These are phyloP conservation scores for Ectobius pallidus DNA, from an alignment of 2,888 invertebrate species.

Conservation along the genomic window DNA sequence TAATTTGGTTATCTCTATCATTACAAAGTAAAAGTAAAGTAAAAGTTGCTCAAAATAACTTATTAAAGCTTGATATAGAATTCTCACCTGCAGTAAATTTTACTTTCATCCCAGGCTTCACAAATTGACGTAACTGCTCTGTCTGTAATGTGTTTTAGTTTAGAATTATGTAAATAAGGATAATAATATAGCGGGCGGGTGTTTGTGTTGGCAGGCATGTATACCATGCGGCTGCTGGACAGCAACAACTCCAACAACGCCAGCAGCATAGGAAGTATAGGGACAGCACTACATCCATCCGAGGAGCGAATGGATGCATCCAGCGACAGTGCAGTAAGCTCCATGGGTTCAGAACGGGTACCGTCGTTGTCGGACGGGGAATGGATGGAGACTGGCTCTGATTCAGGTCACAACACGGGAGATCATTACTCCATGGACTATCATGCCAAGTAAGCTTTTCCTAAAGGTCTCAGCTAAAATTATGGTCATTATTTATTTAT, in stretches of 20 bases:
- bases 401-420: slow-evolving; percentile 71
- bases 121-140: no score
- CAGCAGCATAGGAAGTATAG: slow-evolving; percentile 37
- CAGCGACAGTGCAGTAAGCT: slow-evolving; percentile 90
- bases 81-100: no score
- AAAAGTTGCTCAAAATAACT: no score
- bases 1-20: no score
- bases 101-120: no score
- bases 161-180: no score
- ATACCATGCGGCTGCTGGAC: slow-evolving; percentile 86
- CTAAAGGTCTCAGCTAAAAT: no score
- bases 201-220: slow-evolving; percentile 82
- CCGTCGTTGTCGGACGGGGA: slow-evolving; percentile 88
- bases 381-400: slow-evolving; percentile 88
- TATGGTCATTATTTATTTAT: no score
- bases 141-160: no score
- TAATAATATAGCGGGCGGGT: no score
- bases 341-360: slow-evolving; percentile 90
- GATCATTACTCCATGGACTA: slow-evolving; percentile 77
- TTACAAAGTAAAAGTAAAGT: no score
- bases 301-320: slow-evolving; percentile 71
- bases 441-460: slow-evolving; percentile 55
- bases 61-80: no score
- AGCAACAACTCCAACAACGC: slow-evolving; percentile 50
- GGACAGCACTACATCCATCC: slow-evolving; percentile 28